A percentile compares a stretch with the other conserved stretches of the same genome.
Evolutionary conservation across 2,888 invertebrate genomes (phyloP).

Genomic region (Melieria crassipennis): DNA sequence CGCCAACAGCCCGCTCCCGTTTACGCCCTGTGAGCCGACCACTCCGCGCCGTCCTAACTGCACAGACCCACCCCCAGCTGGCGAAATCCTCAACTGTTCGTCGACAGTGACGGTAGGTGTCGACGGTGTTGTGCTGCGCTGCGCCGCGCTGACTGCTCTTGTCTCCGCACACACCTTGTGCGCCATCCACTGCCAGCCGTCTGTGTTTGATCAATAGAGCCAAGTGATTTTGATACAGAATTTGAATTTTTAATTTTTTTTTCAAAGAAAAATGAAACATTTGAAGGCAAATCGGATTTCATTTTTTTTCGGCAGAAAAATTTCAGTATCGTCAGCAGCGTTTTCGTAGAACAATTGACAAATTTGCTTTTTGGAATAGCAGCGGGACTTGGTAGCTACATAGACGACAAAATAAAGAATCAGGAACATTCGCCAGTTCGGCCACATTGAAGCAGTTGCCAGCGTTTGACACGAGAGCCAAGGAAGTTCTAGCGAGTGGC

Average conservation of each 20-base stretch:
- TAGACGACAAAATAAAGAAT: no score
- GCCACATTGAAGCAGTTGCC: no score
- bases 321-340: constrained; percentile 18
- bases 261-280: constrained; percentile 16
- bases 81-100: constrained; percentile 16
- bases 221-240: constrained; percentile 11
- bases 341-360: background rate
- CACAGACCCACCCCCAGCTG: no score
- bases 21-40: no score
- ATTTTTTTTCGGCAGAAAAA: constrained; percentile 25
- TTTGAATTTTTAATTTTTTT: constrained; percentile 14
- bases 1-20: no score
- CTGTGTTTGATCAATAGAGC: constrained; percentile 31
- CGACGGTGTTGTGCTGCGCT: background rate
- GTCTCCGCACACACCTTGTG: constrained; percentile 13
- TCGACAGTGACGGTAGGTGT: background rate
- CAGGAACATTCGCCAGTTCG: no score
- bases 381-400: no score
- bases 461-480: background rate
- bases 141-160: background rate
- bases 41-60: no score
- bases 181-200: constrained; percentile 13
- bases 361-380: no score
- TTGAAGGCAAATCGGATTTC: background rate
- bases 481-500: no score